These are phyloP conservation scores for Dichetophora obliterata DNA, from an alignment of 2,888 invertebrate genomes.

Conservation along the genomic window DNA sequence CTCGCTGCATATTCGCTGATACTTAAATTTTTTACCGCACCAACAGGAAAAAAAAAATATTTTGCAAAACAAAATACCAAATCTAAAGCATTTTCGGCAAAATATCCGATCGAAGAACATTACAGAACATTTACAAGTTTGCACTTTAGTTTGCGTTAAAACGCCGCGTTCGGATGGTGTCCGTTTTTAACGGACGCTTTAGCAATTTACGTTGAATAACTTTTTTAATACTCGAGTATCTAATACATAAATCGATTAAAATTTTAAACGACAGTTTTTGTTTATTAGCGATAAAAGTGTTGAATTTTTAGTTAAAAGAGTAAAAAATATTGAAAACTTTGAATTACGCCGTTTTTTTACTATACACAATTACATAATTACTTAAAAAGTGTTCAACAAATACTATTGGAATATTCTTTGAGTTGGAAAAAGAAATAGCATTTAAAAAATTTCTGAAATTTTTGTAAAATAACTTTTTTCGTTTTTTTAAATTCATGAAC, in stretches of 20 bases:
- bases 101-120: background rate
- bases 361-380: too few relatives aligned
- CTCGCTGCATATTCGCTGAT: too few relatives aligned
- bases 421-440: background rate
- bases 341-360: too few relatives aligned
- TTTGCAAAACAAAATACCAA: too few relatives aligned
- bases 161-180: slow-evolving; percentile 64
- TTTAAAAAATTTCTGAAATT: background rate
- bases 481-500: too few relatives aligned
- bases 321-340: too few relatives aligned
- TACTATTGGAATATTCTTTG: slow-evolving; percentile 42
- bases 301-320: background rate
- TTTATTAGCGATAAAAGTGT: background rate
- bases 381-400: too few relatives aligned
- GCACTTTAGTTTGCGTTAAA: slow-evolving; percentile 60
- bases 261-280: background rate
- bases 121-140: background rate
- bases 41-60: background rate
- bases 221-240: background rate
- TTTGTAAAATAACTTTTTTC: too few relatives aligned
- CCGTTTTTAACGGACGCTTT: slow-evolving; percentile 55
- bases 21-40: too few relatives aligned
- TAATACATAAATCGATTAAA: background rate
- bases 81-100: too few relatives aligned
- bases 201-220: slow-evolving; percentile 41